Evolutionary conservation across 1,140 invertebrate genomes (phyloP), one percentile per base, ranked within the genome.

Genomic region (Eueides isabella): DNA sequence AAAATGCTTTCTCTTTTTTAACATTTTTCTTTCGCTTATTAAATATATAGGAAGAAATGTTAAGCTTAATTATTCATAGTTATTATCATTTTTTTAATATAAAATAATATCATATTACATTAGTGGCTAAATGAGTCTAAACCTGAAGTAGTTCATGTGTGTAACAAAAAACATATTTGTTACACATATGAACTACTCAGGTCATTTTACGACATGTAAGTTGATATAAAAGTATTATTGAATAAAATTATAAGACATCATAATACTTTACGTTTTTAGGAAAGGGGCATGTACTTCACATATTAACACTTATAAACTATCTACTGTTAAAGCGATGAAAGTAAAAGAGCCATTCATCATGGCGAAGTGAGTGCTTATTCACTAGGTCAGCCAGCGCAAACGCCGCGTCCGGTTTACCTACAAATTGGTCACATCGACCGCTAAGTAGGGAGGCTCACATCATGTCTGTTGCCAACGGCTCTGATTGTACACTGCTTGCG

Each of bases 371-470:
- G 78, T 75, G 80, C 79, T 77, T 83, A 85, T 82, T 86, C 84
- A 89, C 81, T 90, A 83, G 86, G 88, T 91, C 90, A n/a, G 83
- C 83, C 83, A 33, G 70, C 68, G 74, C 72, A 68, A 44, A 75
- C 77, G 72, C 73, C 68, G 79, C 80, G 86, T 92, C 88, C 90
- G 90, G 90, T 88, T 88, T 86, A 80, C 84, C 85, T 84, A 84
- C 85, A 85, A 89, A 92, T 90, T 87, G 88, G 90, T 87, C 82
- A 89, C 90, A 87, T 90, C 84, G 87, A 90, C 88, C 87, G 87
- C 85, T 89, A 85, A 89, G 83, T 89, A 85, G 85, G 83, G 83
- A 89, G 85, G 85, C 78, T 84, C 79, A 61, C 70, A 35, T 55
- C 26, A 62, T 48, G 69, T 61, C 69, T 75, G 64, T 75, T 67